Conservation (phyloP, 2,888 invertebrate genomes). For the Rhabditoides inermis region DNA sequence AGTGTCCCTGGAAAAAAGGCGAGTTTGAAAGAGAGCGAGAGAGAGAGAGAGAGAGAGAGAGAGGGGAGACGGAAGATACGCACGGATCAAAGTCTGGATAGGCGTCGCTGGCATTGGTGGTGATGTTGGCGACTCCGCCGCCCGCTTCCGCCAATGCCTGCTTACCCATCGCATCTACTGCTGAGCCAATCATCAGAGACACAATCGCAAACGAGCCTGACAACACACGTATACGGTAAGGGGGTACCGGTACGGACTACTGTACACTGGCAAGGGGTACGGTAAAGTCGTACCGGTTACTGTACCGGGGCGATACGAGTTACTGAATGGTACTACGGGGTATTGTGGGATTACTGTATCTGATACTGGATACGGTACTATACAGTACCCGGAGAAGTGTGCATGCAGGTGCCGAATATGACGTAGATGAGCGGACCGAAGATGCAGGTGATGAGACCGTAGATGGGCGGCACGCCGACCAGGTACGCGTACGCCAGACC, state of each 20-base stretch:
- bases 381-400: slow-evolving; percentile 69
- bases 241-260: neutral
- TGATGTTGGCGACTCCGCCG: neutral
- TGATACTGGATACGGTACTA: too few relatives aligned
- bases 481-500: slow-evolving; percentile 53
- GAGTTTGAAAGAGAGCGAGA: too few relatives aligned
- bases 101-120: neutral
- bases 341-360: neutral
- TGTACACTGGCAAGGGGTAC: neutral
- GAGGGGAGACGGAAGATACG: too few relatives aligned
- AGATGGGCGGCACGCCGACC: slow-evolving; percentile 56
- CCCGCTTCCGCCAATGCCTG: neutral
- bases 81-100: neutral
- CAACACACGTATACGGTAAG: neutral
- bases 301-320: neutral
- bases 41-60: neutral
- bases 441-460: slow-evolving; percentile 73
- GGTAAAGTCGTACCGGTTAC: neutral
- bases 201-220: slow-evolving; percentile 38
- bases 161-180: slow-evolving; percentile 15
- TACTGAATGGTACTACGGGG: neutral
- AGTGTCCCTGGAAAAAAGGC: neutral
- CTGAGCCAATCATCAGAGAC: slow-evolving; percentile 36
- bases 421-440: slow-evolving; percentile 79
- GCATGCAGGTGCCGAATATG: slow-evolving; percentile 76